These are phyloP conservation scores for Polymixis flavicincta DNA, from an alignment of 2,888 invertebrate species.

Conservation along the genomic window DNA sequence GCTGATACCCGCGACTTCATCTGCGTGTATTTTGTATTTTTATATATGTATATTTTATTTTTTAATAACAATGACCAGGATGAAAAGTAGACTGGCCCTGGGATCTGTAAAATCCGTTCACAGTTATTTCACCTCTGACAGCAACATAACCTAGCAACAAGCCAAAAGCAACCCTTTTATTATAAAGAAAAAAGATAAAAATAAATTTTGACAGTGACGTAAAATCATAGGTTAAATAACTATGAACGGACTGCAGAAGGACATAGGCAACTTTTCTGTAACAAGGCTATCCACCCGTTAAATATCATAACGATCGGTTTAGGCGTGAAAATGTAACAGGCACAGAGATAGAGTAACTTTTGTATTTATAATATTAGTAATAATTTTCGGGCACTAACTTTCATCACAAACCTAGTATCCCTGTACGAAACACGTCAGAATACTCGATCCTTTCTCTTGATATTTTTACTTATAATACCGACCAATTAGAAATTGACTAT, in stretches of 20 bases:
- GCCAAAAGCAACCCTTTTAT: too few relatives aligned
- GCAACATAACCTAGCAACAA: too few relatives aligned
- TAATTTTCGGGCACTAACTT: background rate
- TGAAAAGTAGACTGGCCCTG: background rate
- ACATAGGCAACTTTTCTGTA: background rate
- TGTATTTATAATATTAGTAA: background rate
- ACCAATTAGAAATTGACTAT: background rate
- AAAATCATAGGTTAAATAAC: too few relatives aligned
- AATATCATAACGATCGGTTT: background rate
- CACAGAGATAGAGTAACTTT: background rate
- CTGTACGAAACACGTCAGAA: constrained; percentile 21
- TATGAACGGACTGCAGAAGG: background rate
- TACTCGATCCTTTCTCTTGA: background rate
- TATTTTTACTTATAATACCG: background rate
- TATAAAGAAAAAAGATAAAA: too few relatives aligned
- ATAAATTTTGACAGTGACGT: too few relatives aligned
- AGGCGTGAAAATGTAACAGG: background rate
- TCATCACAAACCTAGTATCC: constrained; percentile 41
- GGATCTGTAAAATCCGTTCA: too few relatives aligned
- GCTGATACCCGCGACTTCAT: background rate
- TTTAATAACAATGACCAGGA: background rate
- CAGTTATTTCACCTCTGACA: too few relatives aligned
- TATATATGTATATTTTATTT: background rate
- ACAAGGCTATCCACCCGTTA: background rate
- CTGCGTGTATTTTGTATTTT: background rate